Percentiles rank a stretch among this genome's conserved stretches.
These are phyloP conservation scores for Balearica regulorum DNA, from an alignment of 2,797 vertebrate species.

Conservation along the genomic window DNA sequence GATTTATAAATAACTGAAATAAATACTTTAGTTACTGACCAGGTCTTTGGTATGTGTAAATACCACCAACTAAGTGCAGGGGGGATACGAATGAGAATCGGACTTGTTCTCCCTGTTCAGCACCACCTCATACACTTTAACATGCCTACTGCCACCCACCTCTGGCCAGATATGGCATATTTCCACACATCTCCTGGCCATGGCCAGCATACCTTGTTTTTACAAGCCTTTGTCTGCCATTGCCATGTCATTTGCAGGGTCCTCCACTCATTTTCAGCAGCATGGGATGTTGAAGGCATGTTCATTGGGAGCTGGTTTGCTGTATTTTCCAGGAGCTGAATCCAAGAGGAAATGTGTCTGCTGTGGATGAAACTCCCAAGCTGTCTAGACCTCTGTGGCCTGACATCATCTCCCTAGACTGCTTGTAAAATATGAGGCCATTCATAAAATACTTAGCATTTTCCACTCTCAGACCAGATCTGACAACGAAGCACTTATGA, in stretches of 20 bases:
- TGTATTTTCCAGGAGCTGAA: not conserved
- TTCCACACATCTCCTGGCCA: not conserved
- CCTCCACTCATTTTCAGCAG: not conserved
- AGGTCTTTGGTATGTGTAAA: slow-evolving; percentile 34
- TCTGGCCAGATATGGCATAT: not conserved
- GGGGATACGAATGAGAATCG: not conserved
- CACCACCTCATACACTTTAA: not conserved
- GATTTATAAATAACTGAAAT: slow-evolving; percentile 48
- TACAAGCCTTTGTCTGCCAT: not conserved
- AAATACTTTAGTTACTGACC: slow-evolving; percentile 45
- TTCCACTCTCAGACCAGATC: not conserved
- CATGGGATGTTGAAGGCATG: not conserved
- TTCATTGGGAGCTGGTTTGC: not conserved
- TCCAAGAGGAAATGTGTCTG: slow-evolving; percentile 7
- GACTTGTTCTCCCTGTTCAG: not conserved
- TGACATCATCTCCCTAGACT: not conserved
- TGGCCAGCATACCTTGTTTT: not conserved
- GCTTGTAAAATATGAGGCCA: not conserved
- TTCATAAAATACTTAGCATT: not conserved
- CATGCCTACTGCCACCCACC: not conserved
- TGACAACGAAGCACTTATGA: rapidly evolving
- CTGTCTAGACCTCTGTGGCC: not conserved
- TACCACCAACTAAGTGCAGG: not conserved
- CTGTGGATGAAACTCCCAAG: not conserved
- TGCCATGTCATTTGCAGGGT: not conserved